Evolutionary conservation across 2,888 invertebrate genomes (phyloP), one percentile per base, ranked within the genome.

Genomic region (Fragum whitleyi): DNA sequence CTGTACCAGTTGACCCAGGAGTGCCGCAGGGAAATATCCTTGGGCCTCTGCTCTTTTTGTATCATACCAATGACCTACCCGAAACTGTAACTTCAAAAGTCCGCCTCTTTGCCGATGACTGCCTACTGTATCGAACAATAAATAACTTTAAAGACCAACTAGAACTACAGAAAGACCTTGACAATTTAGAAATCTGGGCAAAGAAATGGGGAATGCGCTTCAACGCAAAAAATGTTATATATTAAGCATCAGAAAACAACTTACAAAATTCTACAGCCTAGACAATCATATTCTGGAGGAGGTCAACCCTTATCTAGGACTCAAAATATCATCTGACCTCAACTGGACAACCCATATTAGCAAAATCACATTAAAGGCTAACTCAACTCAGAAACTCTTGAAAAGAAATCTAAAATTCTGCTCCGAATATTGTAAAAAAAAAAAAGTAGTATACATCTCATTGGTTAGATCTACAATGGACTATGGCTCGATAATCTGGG

Each of bases 341-440:
- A 81, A 77, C 51, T 86, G 81, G 77, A 53, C 14, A 19, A 75
- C 19, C 16, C 81, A 79, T 61, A 80, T 81, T 11, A 62, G 1
- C 51, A 79, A 77, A 16, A 77, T 81, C 16, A 47, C 59, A 1
- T 77, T 68, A 9, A 81, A 79, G 62, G 86, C 81, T 23, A 81
- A 55, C 67, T 76, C 69, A 16, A 83, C 70, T 26, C 57, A 81
- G 0, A 70, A 81, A 21, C 83, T 83, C 42, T 69, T 79, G 2
- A 29, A 69, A 21, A 51, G 79, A 36, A 86, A 83, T 53, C 55
- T 83, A 19, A 39, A 55, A 16, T 62, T 77, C 65, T 82, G 75
- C 47, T 76, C 76, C 11, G 36, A 51, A 28, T 28, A 53, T 2
- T 71, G 74, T 39, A 68, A 59, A 32, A 68, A 69, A 76, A 39